Base-by-base conservation (phyloP, 2,797 vertebrate species). In the Tiaroga cobitis region DNA sequence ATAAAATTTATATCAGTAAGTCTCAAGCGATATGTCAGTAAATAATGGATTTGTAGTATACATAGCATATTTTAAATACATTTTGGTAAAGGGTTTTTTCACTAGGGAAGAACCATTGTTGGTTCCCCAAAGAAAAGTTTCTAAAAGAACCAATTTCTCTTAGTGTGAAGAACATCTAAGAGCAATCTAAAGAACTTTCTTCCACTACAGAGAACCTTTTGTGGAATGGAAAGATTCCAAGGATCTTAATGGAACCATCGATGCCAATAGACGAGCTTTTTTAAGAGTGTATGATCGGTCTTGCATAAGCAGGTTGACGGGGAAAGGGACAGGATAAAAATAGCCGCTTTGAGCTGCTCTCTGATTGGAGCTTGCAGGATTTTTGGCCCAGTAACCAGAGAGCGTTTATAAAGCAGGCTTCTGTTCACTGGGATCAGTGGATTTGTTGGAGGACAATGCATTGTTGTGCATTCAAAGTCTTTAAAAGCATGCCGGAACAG, bases 401-500 rank as follows among this genome's bases (percentile, higher is more conserved):
- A 88, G 81, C 82, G 82, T 78, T 92, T 89, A 95, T 93, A 95
- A 95, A 91, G 90, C 89, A 81, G 85, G 88, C 90, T 92, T 94
- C 91, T 95, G 94, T 96, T 94, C 74, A 3, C 70, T 37, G 54
- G 77, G 89, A 92, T 92, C 88, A 92, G 90, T 91, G 91, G 91
- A 92, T 93, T 94, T 91, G 83, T 87, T 77, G 75, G 80, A 91
- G 46, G 92, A 95, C 94, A 96, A 96, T 94, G 89, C 89, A 90
- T 90, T 85, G 88, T 92, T 95, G 93, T 95, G 92, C 94, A 87
- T 85, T 86, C 85, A 88, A 90, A 70, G 51, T 59, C 72, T 69
- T 80, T 29, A 49, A 69, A 79, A 8, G 41, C 78, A 74, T 49
- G 18, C 43, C 78, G 54, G 56, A 54, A 54, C 61, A 65, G 63